Conservation (phyloP, 2,113 vertebrate genomes). For the Ondatra zibethicus region DNA sequence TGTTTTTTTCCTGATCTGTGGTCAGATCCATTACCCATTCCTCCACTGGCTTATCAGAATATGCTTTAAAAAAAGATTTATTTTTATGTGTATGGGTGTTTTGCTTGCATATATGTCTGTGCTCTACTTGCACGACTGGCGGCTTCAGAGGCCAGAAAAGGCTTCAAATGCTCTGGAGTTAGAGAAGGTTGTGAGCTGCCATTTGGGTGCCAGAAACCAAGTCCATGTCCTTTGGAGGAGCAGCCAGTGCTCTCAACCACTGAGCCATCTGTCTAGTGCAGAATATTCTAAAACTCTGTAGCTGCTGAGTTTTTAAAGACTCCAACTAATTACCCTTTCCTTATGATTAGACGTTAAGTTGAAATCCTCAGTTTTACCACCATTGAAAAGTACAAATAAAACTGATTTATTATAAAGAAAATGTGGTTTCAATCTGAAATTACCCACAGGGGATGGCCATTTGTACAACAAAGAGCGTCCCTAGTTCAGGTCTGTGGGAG, state of each 20-base stretch:
- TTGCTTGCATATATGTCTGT: not conserved
- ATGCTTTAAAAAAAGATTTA: not conserved
- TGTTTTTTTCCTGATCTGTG: not conserved
- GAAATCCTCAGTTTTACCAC: slow-evolving; percentile 40
- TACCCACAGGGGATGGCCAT: slow-evolving; percentile 14
- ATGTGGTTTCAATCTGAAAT: slow-evolving; percentile 60
- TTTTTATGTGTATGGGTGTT: not conserved
- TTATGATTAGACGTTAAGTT: slow-evolving; percentile 51
- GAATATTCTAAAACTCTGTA: slow-evolving; percentile 62
- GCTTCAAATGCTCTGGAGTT: not conserved
- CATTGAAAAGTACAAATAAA: slow-evolving; percentile 65
- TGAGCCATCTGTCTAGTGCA: not conserved
- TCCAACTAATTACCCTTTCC: slow-evolving; percentile 70
- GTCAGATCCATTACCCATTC: not conserved
- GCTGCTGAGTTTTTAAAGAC: slow-evolving; percentile 66
- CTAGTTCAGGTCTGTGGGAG: not conserved
- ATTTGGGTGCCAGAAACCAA: not conserved
- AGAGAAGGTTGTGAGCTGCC: not conserved
- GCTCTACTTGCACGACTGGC: too few species aligned
- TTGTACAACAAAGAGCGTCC: slow-evolving; percentile 30
- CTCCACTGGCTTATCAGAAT: not conserved
- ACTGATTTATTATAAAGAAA: slow-evolving; percentile 63
- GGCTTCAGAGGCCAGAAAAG: not conserved
- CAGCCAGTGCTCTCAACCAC: not conserved
- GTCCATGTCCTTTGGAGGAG: too few species aligned